Evolutionary conservation across 2,113 vertebrate species (phyloP).

Genomic region (Paralichthys olivaceus): DNA sequence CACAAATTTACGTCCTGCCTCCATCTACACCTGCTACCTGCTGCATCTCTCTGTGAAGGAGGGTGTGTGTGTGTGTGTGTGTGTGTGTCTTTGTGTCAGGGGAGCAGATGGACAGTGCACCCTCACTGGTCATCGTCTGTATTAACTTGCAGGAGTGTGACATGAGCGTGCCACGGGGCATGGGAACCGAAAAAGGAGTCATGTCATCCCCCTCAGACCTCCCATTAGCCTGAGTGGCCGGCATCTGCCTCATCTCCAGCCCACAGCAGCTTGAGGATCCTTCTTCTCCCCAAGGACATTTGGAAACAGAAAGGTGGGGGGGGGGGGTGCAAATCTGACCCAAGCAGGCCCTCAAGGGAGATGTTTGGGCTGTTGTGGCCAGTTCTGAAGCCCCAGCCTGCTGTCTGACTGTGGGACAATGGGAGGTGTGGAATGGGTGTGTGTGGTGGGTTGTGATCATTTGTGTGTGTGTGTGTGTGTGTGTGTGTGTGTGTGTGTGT

Average conservation of each 20-base stretch:
- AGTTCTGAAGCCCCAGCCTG: conserved; percentile 55
- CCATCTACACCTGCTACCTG: conserved; percentile 21
- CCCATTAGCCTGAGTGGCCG: conserved; percentile 60
- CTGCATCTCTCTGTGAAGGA: conserved; percentile 12
- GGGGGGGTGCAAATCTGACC: conserved; percentile 56
- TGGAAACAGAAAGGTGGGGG: conserved; percentile 33
- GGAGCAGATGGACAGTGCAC: conserved; percentile 79
- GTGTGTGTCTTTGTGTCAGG: conserved; percentile 55
- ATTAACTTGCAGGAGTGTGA: conserved; percentile 68
- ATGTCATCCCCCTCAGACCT: conserved; percentile 49
- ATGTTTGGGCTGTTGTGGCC: conserved; percentile 56
- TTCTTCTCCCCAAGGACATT: conserved; percentile 64
- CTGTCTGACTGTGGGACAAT: conserved; percentile 71
- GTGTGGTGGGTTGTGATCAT: conserved; percentile 24
- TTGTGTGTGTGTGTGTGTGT: conserved; percentile 12
- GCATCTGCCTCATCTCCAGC: conserved; percentile 73
- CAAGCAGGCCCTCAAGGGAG: conserved; percentile 60
- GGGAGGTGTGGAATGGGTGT: conserved; percentile 39
- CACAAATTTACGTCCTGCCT: background rate
- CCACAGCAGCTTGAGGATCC: conserved; percentile 66
- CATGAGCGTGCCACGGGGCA: conserved; percentile 77
- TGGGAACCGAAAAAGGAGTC: conserved; percentile 78
- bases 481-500: conserved; percentile 2
- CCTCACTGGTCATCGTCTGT: conserved; percentile 58
- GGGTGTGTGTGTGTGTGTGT: conserved; percentile 9